Base-by-base conservation (phyloP, 1,140 invertebrate genomes). In the Tetragnatha versicolor region DNA sequence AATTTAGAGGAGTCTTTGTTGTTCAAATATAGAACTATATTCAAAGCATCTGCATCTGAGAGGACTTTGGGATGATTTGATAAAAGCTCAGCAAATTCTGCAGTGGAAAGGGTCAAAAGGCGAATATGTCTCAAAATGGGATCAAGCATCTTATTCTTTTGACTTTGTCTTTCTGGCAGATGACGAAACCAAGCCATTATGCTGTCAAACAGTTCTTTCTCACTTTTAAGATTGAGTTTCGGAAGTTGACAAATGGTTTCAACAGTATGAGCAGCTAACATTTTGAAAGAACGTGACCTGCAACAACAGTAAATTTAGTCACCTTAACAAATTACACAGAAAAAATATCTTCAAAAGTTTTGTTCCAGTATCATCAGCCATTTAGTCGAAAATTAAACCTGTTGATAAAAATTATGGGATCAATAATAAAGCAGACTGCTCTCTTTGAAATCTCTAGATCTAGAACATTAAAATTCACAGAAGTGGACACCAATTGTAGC, bases 241-340 rank as follows among this genome's bases (percentile, higher is more conserved):
- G 49, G 49, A 22, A 73, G 20, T 14, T 73, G 58, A 35, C 51
- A 73, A n/a, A 73, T 60, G 3, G 37, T 4, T 29, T 55, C n/a
- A 5, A 73, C 37, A 12, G 37, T 73, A 1, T 51, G 45, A 2
- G 45, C 10, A 20, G 49, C 33, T 6, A 27, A 39, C 27, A 4
- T 45, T 60, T 22, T 39, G 53, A 73, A 73, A 10, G 10, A 37
- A 22, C 45, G 17, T 25, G 69, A 60, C 25, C 69, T 73, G 7
- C 33, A 49, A 51, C 2, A 35, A 20, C 4, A 55, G 14, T 1
- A 55, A 55, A 47, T 47, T 47, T 47, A 7, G 37, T 42, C 6
- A 42, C 6, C 37, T n/a, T n/a, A n/a, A n/a, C n/a, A n/a, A n/a
- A n/a, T n/a, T n/a, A n/a, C n/a, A n/a, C n/a, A n/a, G n/a, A n/a